Conservation (phyloP, 2,888 invertebrate genomes). For the Oconnorella tubifera region DNA sequence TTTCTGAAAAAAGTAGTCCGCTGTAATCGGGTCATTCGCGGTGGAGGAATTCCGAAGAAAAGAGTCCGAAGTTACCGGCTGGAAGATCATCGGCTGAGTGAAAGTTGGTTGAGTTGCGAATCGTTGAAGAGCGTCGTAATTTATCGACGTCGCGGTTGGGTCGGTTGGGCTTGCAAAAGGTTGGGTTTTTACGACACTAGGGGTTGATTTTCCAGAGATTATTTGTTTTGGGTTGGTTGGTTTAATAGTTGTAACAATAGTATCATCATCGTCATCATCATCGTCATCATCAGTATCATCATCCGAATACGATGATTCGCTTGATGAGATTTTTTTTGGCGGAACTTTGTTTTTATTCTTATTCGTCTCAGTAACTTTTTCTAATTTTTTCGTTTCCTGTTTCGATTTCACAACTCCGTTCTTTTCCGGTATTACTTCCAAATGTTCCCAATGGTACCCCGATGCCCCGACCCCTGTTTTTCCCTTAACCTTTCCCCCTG, state of each 20-base stretch:
- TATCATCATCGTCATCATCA: conserved; percentile 11
- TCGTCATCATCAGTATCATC: conserved; percentile 4
- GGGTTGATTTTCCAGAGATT: no score
- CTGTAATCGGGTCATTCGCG: background rate
- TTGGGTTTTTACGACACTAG: no score
- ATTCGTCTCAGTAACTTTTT: no score
- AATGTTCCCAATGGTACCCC: background rate
- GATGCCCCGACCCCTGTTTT: no score
- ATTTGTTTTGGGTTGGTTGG: background rate
- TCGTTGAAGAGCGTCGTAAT: background rate
- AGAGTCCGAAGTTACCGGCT: background rate
- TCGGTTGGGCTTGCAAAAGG: no score
- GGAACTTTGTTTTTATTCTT: no score
- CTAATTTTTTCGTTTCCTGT: no score
- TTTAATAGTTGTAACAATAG: background rate
- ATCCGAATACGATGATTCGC: background rate
- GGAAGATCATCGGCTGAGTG: background rate
- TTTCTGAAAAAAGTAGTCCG: conserved; percentile 12
- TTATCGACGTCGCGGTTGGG: background rate
- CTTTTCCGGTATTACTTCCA: no score
- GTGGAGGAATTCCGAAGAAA: no score
- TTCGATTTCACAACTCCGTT: no score
- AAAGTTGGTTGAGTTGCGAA: background rate
- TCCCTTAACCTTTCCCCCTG: no score
- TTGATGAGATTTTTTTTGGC: no score